Conservation (phyloP, 2,797 vertebrate species). For the Ciconia nigra region DNA sequence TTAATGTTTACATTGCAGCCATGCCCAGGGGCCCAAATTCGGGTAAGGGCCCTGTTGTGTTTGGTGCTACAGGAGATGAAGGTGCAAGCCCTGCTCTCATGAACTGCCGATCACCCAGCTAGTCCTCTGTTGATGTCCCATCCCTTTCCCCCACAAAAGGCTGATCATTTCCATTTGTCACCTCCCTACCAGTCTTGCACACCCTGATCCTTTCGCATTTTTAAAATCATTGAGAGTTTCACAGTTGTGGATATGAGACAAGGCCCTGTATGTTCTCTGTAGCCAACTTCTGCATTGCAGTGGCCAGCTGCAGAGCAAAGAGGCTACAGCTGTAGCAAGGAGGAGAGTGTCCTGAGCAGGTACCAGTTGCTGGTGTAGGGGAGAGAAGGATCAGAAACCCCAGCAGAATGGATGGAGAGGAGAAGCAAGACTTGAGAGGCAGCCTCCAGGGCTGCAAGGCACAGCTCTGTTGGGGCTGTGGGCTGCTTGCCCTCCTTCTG, state of each 20-base stretch:
- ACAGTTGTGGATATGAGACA: rapidly evolving
- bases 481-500: not conserved
- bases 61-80: not conserved
- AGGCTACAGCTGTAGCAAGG: too few relatives aligned
- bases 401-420: not conserved
- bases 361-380: not conserved
- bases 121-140: not conserved
- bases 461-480: not conserved
- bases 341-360: not conserved
- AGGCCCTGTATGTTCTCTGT: not conserved
- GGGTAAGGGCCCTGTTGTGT: not conserved
- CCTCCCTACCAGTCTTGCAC: not conserved
- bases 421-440: not conserved
- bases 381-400: not conserved
- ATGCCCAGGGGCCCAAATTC: not conserved
- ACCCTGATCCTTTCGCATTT: not conserved
- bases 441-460: not conserved
- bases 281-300: not conserved
- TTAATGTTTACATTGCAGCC: not conserved
- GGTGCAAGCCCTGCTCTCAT: not conserved
- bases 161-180: not conserved
- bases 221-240: not conserved
- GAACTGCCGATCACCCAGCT: not conserved
- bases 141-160: not conserved
- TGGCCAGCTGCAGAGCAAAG: not conserved